Evolutionary conservation across 2,888 invertebrate species (phyloP).

Genomic region (Caenorhabditis japonica): DNA sequence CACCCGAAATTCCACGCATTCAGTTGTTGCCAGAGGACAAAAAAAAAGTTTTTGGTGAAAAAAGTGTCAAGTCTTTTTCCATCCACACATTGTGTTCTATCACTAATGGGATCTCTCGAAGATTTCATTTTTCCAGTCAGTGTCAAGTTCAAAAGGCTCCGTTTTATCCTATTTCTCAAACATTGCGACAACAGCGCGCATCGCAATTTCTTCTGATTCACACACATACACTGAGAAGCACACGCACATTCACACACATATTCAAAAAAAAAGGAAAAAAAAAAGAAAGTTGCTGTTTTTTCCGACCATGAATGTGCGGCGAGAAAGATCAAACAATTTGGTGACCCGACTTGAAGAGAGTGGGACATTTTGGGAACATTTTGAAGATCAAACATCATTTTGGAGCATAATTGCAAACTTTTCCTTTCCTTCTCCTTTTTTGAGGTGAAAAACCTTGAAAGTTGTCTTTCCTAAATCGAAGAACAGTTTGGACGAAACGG

Average conservation of each 20-base stretch:
- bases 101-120: conserved; percentile 52
- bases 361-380: conserved; percentile 50
- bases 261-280: conserved; percentile 5
- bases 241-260: conserved; percentile 18
- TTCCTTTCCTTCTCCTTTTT: conserved; percentile 15
- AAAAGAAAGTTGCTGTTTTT: conserved; percentile 45
- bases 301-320: conserved; percentile 42
- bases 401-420: conserved; percentile 35
- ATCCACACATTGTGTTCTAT: conserved; percentile 50
- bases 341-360: conserved; percentile 27
- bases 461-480: no score
- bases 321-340: conserved; percentile 50
- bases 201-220: conserved; percentile 44
- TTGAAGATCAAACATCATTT: conserved; percentile 40
- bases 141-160: conserved; percentile 46
- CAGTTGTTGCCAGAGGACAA: conserved; percentile 18
- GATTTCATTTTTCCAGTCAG: conserved; percentile 50
- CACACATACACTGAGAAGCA: no score
- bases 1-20: conserved; percentile 4
- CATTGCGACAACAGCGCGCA: conserved; percentile 23
- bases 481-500: no score
- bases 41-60: conserved; percentile 27
- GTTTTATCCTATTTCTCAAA: conserved; percentile 48
- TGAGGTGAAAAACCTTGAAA: no score
- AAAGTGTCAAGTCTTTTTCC: conserved; percentile 50